Conservation (phyloP, 37 sponge, comb jelly and placozoan species). For the Spongilla lacustris region DNA sequence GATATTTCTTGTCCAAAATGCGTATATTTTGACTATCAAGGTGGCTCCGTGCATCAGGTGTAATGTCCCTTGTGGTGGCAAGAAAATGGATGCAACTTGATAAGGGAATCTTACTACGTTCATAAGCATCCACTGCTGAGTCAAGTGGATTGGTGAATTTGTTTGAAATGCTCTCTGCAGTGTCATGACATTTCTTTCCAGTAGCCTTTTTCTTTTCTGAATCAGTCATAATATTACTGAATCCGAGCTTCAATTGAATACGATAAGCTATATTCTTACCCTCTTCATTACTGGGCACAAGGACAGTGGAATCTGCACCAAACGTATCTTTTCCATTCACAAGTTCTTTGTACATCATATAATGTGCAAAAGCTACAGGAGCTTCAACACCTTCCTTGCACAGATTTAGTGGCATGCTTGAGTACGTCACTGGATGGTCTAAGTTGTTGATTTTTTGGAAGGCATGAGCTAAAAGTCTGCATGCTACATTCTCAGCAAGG, state of each 20-base stretch:
- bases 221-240: background rate
- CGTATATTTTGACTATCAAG: background rate
- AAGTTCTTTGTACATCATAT: background rate
- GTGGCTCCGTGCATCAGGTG: background rate
- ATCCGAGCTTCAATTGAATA: background rate
- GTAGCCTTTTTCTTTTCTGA: background rate
- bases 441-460: background rate
- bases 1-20: conserved; percentile 1
- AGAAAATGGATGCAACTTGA: background rate
- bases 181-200: background rate
- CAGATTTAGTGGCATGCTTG: background rate
- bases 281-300: background rate
- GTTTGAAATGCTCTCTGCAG: background rate
- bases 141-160: background rate
- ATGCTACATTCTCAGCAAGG: background rate
- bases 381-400: background rate
- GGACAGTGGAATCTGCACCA: conserved; percentile 1
- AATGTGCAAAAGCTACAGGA: background rate
- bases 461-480: background rate
- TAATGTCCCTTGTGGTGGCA: background rate
- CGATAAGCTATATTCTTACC: conserved; percentile 1
- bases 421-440: background rate
- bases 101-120: background rate
- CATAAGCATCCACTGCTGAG: background rate
- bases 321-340: background rate